Conservation (phyloP, 2,888 invertebrate species). For the Sarcophaga subvicina region DNA sequence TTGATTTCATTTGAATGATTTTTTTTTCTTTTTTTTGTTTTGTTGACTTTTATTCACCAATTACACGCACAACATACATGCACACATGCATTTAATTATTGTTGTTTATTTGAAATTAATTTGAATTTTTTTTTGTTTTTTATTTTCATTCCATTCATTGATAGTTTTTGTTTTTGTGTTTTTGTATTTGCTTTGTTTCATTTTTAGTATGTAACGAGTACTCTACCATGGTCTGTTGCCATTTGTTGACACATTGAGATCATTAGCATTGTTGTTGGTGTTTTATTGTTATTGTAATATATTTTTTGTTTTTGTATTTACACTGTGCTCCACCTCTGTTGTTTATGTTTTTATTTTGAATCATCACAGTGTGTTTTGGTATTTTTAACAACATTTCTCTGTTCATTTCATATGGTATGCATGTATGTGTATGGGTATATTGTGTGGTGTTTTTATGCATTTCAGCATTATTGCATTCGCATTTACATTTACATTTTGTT, state of each 20-base stretch:
- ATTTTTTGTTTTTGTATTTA: not conserved
- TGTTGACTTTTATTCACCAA: not conserved
- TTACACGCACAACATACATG: not conserved
- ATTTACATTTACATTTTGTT: not conserved
- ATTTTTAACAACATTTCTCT: not conserved
- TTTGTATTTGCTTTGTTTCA: not conserved
- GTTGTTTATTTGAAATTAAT: conserved; percentile 43
- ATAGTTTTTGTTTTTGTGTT: conserved; percentile 8
- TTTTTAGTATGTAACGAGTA: conserved; percentile 5
- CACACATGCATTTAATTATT: conserved; percentile 30
- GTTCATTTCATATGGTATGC: not conserved
- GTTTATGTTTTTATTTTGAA: not conserved
- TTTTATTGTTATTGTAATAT: conserved; percentile 9
- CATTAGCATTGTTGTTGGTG: conserved; percentile 57
- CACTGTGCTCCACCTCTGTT: not conserved
- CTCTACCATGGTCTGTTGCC: conserved; percentile 51
- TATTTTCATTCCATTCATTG: conserved; percentile 24
- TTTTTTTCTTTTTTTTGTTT: too few relatives aligned
- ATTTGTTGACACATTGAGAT: conserved; percentile 65
- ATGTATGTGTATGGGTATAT: too few relatives aligned
- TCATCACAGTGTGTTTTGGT: not conserved
- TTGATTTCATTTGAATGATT: too few relatives aligned
- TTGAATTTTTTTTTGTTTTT: conserved; percentile 9
- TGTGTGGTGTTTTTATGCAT: not conserved
- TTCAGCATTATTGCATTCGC: not conserved